These are phyloP conservation scores for Copidosoma aretas DNA, from an alignment of 2,888 invertebrate genomes.

Conservation along the genomic window DNA sequence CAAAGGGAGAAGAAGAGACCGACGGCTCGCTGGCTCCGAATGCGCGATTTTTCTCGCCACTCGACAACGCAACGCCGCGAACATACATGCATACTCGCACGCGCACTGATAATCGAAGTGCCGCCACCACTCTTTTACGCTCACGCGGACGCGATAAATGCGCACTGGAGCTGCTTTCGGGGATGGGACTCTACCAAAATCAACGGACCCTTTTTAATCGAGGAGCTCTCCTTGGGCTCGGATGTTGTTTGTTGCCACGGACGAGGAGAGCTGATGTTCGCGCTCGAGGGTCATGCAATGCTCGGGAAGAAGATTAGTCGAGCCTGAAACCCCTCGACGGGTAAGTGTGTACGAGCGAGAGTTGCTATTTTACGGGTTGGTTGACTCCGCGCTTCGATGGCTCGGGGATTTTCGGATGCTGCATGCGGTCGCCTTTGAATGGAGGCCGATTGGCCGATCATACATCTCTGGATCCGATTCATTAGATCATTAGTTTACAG, in stretches of 20 bases:
- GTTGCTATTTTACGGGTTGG: no score
- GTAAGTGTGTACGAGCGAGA: no score
- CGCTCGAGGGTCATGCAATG: neutral
- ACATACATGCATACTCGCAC: no score
- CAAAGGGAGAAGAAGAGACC: conserved; percentile 5
- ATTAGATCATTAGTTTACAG: no score
- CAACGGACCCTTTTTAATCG: conserved; percentile 4
- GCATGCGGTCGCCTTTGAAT: no score
- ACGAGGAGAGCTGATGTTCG: no score
- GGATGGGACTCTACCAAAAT: conserved; percentile 26
- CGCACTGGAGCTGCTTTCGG: neutral
- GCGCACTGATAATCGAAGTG: conserved; percentile 32
- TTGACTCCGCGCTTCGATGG: no score
- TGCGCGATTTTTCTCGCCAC: conserved; percentile 42
- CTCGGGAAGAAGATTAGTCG: conserved; percentile 38
- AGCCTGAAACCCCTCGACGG: conserved; percentile 34
- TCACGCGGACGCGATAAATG: conserved; percentile 26
- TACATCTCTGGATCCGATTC: no score
- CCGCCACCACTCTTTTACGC: neutral
- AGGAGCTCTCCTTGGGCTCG: no score
- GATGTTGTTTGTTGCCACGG: no score
- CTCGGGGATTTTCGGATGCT: no score
- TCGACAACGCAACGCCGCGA: conserved; percentile 27
- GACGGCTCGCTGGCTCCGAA: conserved; percentile 51
- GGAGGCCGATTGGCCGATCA: no score